These are phyloP conservation scores for Acanthoscelides obtectus DNA, from an alignment of 2,888 invertebrate genomes.

Conservation along the genomic window DNA sequence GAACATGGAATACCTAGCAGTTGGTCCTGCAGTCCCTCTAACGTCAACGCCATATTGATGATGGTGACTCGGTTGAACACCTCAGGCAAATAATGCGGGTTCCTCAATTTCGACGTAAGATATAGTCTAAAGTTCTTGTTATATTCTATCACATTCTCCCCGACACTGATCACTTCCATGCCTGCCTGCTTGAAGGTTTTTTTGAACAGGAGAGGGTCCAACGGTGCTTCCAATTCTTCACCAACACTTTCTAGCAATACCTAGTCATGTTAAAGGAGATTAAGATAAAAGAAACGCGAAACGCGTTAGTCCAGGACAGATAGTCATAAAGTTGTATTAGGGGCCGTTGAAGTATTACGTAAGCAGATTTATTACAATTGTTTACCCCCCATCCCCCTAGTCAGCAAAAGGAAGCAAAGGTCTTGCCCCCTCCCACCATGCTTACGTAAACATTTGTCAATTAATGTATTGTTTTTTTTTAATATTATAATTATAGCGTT, in stretches of 20 bases:
- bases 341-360: too few relatives aligned
- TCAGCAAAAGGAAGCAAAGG: too few relatives aligned
- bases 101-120: conserved; percentile 76
- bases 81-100: conserved; percentile 83
- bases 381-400: too few relatives aligned
- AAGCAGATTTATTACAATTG: too few relatives aligned
- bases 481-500: too few relatives aligned
- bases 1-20: conserved; percentile 75
- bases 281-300: too few relatives aligned
- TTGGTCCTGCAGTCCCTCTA: conserved; percentile 80
- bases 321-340: too few relatives aligned
- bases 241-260: conserved; percentile 71
- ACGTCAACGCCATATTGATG: conserved; percentile 78
- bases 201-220: conserved; percentile 73
- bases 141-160: conserved; percentile 74
- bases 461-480: too few relatives aligned
- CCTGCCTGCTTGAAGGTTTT: conserved; percentile 71
- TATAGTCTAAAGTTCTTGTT: conserved; percentile 71
- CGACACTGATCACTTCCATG: conserved; percentile 69
- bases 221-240: conserved; percentile 72
- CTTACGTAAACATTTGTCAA: too few relatives aligned
- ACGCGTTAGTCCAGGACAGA: too few relatives aligned
- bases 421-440: too few relatives aligned
- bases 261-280: too few relatives aligned
- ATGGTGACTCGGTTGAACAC: conserved; percentile 78